A percentile compares a stretch with the other conserved stretches of the same genome.
Conservation (phyloP, 1,140 invertebrate genomes). For the Artemia franciscana region DNA sequence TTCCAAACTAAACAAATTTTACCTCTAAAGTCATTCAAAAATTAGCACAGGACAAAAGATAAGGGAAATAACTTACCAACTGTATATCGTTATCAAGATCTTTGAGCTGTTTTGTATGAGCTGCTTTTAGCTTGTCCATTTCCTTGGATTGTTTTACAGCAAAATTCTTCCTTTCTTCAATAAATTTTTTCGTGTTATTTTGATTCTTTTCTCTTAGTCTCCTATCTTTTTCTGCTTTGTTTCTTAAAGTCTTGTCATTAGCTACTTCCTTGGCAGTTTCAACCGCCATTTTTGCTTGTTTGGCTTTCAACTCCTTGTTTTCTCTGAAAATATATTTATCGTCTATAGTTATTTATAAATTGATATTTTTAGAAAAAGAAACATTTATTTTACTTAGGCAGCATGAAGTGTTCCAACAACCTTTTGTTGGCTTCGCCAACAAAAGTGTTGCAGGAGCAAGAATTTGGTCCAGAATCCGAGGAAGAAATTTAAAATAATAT, state of each 20-base stretch:
- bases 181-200: conserved; percentile 96
- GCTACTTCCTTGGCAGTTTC: conserved; percentile 86
- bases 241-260: conserved; percentile 88
- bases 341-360: too few species aligned
- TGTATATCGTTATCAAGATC: conserved; percentile 73
- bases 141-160: conserved; percentile 78
- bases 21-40: too few species aligned
- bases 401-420: too few species aligned
- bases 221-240: conserved; percentile 88
- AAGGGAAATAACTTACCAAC: conserved; percentile 39
- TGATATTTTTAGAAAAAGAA: too few species aligned
- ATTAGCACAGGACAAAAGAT: too few species aligned
- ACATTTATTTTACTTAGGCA: too few species aligned
- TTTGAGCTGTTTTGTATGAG: conserved; percentile 77
- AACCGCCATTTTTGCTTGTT: conserved; percentile 85
- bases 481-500: conserved; percentile 5
- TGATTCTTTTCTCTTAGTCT: conserved; percentile 83
- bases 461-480: too few species aligned
- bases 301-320: conserved; percentile 82
- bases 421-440: too few species aligned
- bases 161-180: conserved; percentile 75
- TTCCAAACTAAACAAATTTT: too few species aligned
- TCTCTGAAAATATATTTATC: conserved; percentile 34
- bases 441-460: too few species aligned
- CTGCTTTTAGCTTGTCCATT: conserved; percentile 71